Conservation (phyloP, 2,888 invertebrate species). For the Erynnis tages region DNA sequence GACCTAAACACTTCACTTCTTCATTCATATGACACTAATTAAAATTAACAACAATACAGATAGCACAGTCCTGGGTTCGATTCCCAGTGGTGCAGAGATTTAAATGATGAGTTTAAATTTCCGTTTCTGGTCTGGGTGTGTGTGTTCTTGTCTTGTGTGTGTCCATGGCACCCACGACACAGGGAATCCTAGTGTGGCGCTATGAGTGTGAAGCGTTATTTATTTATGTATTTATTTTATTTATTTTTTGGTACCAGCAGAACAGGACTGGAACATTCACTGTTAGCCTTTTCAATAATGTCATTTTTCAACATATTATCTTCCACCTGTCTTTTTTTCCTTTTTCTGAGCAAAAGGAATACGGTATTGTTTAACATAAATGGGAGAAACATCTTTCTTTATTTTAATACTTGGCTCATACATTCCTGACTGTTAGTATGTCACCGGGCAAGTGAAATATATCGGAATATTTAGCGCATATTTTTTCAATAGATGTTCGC, state of each 20-base stretch:
- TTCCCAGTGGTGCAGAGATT: no score
- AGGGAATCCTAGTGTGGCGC: no score
- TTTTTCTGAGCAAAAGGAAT: neutral
- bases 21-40: no score
- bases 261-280: neutral
- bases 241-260: neutral
- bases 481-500: slow-evolving; percentile 9
- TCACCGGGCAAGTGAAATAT: slow-evolving; percentile 24
- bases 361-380: neutral
- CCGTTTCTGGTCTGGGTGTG: no score
- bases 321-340: neutral
- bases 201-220: no score
- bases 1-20: no score
- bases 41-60: no score
- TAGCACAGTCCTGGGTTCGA: no score
- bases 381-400: neutral
- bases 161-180: no score
- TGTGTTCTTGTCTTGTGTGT: no score
- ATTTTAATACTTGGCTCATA: slow-evolving; percentile 6
- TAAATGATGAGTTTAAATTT: no score
- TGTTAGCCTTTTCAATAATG: neutral
- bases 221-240: no score
- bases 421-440: slow-evolving; percentile 21
- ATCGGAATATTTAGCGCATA: slow-evolving; percentile 26
- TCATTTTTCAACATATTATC: neutral